Conservation (phyloP, 2,113 vertebrate genomes). For the pig (Sus scrofa) region DNA sequence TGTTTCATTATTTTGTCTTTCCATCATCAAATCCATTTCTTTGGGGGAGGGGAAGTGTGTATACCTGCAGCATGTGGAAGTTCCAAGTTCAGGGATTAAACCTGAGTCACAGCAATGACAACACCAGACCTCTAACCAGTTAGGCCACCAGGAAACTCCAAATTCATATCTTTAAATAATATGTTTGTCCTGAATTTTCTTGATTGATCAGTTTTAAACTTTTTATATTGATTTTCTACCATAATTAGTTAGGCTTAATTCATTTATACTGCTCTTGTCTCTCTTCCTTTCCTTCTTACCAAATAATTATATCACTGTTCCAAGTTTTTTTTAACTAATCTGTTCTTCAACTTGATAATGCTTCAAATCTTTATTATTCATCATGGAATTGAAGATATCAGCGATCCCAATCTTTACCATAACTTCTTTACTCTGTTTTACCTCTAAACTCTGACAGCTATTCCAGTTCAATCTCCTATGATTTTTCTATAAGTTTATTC, state of each 20-base stretch:
- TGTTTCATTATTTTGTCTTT: not conserved
- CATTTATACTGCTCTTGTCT: not conserved
- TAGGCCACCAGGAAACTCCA: not conserved
- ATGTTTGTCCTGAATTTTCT: not conserved
- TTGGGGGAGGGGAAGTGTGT: not conserved
- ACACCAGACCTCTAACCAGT: no score
- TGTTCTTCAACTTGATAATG: not conserved
- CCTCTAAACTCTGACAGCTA: not conserved
- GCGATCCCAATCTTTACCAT: not conserved
- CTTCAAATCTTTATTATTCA: not conserved
- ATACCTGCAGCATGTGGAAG: no score
- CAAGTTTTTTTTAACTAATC: not conserved
- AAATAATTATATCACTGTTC: not conserved
- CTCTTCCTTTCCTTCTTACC: not conserved
- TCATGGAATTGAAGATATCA: not conserved
- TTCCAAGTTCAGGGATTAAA: no score
- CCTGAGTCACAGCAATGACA: no score
- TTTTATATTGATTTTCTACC: not conserved
- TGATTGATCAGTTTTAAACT: not conserved
- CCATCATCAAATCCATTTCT: not conserved
- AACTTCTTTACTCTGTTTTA: not conserved
- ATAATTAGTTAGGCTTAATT: not conserved
- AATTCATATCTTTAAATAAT: not conserved
- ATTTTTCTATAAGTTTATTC: not conserved
- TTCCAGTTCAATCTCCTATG: not conserved